phyloP scores from a whole-genome alignment of 2,888 invertebrate species.

The Ariolimax columbianus region DNA sequence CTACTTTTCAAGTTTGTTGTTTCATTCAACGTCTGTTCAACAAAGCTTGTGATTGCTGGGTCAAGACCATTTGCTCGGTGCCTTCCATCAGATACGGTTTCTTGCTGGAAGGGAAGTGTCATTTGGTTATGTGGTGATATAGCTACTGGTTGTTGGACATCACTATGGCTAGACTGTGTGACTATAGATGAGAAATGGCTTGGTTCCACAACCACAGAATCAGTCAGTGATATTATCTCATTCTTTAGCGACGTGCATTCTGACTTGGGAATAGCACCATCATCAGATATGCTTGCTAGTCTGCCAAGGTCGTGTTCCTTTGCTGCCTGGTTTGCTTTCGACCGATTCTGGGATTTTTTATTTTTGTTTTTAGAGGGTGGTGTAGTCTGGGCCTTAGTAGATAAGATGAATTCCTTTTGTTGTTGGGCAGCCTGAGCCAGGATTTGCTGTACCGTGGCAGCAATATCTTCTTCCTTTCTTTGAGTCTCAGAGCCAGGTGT shows the following conservation, averaged over 20 bases:
- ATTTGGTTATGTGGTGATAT: constrained; percentile 1
- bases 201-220: not conserved
- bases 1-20: constrained; percentile 4
- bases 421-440: constrained; percentile 49
- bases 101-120: not conserved
- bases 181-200: not conserved
- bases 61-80: not conserved
- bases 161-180: not conserved
- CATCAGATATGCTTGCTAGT: constrained; percentile 44
- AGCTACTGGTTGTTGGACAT: not conserved
- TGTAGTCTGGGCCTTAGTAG: constrained; percentile 44
- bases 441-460: constrained; percentile 45
- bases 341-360: constrained; percentile 23
- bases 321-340: constrained; percentile 14
- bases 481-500: constrained; percentile 19
- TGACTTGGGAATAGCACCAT: constrained; percentile 11
- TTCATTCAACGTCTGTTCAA: constrained; percentile 28
- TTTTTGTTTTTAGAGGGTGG: constrained; percentile 48
- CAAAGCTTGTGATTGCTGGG: not conserved
- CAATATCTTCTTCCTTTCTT: constrained; percentile 44
- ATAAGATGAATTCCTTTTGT: constrained; percentile 43
- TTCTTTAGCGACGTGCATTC: not conserved
- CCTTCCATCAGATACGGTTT: not conserved
- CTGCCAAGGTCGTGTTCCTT: constrained; percentile 49
- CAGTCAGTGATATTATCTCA: not conserved